Conservation (phyloP, 2,888 invertebrate species). For the Tetranychus piercei region DNA sequence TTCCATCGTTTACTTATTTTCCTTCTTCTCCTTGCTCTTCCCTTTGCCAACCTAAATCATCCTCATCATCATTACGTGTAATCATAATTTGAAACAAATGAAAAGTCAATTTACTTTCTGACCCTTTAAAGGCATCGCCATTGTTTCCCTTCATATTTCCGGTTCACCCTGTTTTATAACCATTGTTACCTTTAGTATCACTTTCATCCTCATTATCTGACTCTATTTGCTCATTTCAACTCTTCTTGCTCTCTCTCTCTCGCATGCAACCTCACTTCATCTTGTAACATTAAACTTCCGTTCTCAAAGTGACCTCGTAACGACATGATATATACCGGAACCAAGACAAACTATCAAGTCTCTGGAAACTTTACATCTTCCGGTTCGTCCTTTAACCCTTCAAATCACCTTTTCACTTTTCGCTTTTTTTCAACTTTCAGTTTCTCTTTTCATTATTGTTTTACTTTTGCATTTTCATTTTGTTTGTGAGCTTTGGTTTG, state of each 20-base stretch:
- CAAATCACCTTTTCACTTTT: neutral
- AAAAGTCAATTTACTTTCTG: neutral
- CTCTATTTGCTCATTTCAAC: neutral
- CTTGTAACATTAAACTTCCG: neutral
- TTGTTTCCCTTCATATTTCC: neutral
- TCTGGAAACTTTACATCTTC: neutral
- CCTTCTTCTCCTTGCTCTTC: too few species aligned
- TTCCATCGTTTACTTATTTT: neutral
- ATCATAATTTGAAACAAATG: neutral
- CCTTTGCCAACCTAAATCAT: too few species aligned
- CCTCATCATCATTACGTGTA: too few species aligned
- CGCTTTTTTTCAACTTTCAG: neutral
- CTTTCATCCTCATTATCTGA: neutral
- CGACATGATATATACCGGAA: neutral
- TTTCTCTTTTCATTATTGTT: neutral
- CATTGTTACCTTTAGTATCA: neutral
- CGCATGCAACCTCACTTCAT: neutral
- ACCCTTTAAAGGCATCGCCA: neutral
- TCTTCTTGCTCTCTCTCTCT: neutral
- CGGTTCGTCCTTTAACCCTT: neutral
- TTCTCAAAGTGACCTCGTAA: neutral
- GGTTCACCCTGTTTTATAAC: neutral
- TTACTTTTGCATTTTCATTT: neutral
- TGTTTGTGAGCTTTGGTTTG: neutral
- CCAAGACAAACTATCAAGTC: neutral